phyloP scores from a whole-genome alignment of 1,140 invertebrate species.

The Drosophila subpulchrella region DNA sequence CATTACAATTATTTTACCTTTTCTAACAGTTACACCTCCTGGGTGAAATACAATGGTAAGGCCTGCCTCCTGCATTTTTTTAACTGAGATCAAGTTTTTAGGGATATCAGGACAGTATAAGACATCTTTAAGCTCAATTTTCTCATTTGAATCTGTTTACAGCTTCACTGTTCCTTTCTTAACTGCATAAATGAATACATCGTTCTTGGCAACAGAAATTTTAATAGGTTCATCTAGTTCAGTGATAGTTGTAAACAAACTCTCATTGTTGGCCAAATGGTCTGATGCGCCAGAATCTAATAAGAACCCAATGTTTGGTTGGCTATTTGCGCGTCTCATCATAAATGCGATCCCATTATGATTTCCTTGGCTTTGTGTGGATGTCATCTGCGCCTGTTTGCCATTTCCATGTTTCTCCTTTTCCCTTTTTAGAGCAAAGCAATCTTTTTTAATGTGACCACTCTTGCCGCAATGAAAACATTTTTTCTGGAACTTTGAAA shows the following conservation, averaged over 20 bases:
- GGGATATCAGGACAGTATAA: neutral
- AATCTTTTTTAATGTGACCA: constrained; percentile 47
- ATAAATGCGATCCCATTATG: neutral
- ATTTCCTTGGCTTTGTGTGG: neutral
- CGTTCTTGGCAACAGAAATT: constrained; percentile 1
- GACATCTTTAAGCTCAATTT: neutral
- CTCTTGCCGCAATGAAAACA: neutral
- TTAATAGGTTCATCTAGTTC: neutral
- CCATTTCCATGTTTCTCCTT: constrained; percentile 1
- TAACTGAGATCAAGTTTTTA: neutral
- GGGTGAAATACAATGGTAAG: too few relatives aligned
- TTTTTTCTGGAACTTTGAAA: neutral
- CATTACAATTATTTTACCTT: too few relatives aligned
- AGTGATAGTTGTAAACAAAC: neutral
- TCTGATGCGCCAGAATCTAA: neutral
- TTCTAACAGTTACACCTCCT: too few relatives aligned
- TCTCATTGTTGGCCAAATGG: neutral
- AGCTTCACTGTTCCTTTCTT: neutral
- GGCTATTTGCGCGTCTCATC: neutral
- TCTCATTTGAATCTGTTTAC: neutral
- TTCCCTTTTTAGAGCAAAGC: neutral
- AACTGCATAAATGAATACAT: neutral
- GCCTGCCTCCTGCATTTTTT: too few relatives aligned
- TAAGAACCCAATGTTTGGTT: neutral
- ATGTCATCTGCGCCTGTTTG: neutral